Conservation (phyloP, 2,888 invertebrate species). For the Cephus runcator region DNA sequence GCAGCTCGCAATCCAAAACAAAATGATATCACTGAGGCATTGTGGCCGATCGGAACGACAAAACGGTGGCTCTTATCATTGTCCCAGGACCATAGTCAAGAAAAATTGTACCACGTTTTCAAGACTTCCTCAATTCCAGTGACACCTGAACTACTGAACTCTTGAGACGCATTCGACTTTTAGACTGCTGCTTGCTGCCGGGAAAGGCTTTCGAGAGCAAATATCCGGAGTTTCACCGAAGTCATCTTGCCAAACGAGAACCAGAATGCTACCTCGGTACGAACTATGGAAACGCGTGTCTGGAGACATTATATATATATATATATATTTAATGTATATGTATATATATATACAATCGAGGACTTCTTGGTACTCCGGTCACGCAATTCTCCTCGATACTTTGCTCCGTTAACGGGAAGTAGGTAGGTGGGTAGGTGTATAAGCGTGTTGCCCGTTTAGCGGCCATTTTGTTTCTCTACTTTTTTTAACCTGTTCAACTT, state of each 20-base stretch:
- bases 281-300: background rate
- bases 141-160: background rate
- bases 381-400: background rate
- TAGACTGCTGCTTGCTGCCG: background rate
- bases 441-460: background rate
- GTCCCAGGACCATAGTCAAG: background rate
- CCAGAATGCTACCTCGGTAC: background rate
- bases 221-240: conserved; percentile 1
- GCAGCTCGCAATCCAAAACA: background rate
- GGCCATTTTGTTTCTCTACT: background rate
- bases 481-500: background rate
- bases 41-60: background rate
- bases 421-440: background rate
- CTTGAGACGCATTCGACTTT: background rate
- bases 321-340: too few species aligned
- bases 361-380: background rate
- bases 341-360: background rate
- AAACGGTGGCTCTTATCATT: background rate
- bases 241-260: background rate
- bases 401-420: background rate
- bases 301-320: background rate
- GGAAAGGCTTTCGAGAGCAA: background rate
- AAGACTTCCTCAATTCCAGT: background rate
- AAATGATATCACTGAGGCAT: background rate
- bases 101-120: background rate